Evolutionary conservation across 2,797 vertebrate genomes (phyloP), one percentile per base, ranked within the genome.

Genomic region (Falco novaeseelandiae): DNA sequence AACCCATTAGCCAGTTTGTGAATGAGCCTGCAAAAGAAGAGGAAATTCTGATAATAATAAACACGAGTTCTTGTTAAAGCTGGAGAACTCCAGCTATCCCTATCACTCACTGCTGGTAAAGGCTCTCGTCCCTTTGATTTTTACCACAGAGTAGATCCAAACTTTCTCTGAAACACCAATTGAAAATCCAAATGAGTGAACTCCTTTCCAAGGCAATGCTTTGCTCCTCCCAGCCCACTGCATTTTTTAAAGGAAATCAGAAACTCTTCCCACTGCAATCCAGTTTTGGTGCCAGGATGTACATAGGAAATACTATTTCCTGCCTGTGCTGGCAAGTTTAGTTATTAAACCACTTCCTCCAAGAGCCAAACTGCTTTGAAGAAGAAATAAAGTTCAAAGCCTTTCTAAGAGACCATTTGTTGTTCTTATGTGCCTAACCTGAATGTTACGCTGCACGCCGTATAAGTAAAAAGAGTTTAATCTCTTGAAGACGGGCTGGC

Each of bases 371-470:
- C 69, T 83, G 74, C 93, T 97, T 96, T 97, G 92, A 97, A 96
- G 95, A 96, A 95, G 89, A 94, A 97, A 97, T 96, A 94, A 97
- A 97, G 96, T 97, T 97, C 96, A 97, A 97, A 97, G 97, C 70
- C 66, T 92, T 96, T 96, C 94, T 92, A 95, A 94, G 87, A 95
- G 96, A 66, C 79, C 95, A 93, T 97, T 97, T 97, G 94, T 96
- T 97, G 76, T 96, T 96, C 89, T 96, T 70, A 92, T 87, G 96
- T 86, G 84, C 87, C 74, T 97, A 96, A 94, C 93, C 94, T 93
- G 86, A 88, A 74, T 9, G 38, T 78, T 96, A 57, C 3, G 3
- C 88, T 82, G 71, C 48, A 78, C 73, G 73, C 88, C 67, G 27
- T 91, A 91, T 85, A 83, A 87, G 89, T 89, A 72, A 77, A 80